Evolutionary conservation across 1,140 invertebrate genomes (phyloP).

Genomic region (Idris sp.): DNA sequence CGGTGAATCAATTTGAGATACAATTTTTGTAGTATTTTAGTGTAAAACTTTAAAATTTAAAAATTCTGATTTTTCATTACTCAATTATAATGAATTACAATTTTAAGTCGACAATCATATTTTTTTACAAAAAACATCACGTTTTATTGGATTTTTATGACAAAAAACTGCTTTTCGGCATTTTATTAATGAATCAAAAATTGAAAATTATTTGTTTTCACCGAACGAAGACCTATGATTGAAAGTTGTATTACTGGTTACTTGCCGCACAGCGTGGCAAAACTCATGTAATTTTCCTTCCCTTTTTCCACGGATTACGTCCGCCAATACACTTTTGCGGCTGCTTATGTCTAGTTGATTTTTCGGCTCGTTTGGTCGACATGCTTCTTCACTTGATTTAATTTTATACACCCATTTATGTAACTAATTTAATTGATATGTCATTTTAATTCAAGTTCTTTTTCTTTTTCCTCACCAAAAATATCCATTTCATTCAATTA

Average conservation of each 20-base stretch:
- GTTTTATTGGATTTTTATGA: no score
- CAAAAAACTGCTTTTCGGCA: no score
- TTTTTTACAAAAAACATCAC: no score
- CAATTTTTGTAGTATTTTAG: no score
- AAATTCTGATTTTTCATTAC: no score
- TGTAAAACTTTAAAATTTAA: no score
- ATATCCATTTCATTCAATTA: no score
- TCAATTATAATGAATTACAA: no score
- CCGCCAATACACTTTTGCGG: constrained; percentile 60
- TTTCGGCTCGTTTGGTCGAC: constrained; percentile 51
- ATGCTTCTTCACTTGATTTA: constrained; percentile 44
- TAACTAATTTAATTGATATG: constrained; percentile 22
- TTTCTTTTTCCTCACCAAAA: no score
- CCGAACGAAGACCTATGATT: constrained; percentile 55
- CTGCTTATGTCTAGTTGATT: constrained; percentile 57
- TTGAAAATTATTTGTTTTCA: constrained; percentile 51
- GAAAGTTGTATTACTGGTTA: constrained; percentile 49
- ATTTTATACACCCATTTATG: constrained; percentile 33
- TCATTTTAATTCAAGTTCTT: constrained; percentile 26
- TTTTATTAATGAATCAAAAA: no score
- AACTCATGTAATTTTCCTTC: constrained; percentile 52
- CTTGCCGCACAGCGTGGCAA: constrained; percentile 43
- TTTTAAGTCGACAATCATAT: no score
- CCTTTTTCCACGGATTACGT: constrained; percentile 52
- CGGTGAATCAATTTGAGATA: no score